A percentile compares a stretch with the other conserved stretches of the same genome.
These are phyloP conservation scores for Heteromormyrus szaboi DNA, from an alignment of 2,797 vertebrate species.

Conservation along the genomic window DNA sequence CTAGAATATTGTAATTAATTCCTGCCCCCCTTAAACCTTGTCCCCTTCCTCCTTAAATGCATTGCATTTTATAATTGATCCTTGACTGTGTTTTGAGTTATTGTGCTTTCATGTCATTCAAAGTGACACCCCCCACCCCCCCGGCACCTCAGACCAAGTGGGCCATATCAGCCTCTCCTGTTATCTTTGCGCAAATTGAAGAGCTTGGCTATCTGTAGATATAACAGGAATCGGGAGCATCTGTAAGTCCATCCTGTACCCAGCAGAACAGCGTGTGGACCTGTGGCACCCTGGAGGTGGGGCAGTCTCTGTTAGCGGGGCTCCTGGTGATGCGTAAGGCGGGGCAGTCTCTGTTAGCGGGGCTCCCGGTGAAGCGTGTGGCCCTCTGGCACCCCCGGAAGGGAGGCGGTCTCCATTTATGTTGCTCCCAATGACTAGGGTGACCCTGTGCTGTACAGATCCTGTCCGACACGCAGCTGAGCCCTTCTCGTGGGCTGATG, in stretches of 20 bases:
- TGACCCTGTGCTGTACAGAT: neutral
- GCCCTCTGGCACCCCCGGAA: neutral
- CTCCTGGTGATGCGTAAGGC: neutral
- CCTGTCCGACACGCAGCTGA: neutral
- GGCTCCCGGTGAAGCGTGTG: neutral
- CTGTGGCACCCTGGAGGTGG: neutral
- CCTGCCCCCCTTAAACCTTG: slow-evolving; percentile 33
- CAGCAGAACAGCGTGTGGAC: neutral
- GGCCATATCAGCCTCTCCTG: neutral
- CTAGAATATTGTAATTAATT: slow-evolving; percentile 41
- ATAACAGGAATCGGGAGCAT: slow-evolving; percentile 10
- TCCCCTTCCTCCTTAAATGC: neutral
- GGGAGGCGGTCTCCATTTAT: neutral
- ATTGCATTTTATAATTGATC: neutral
- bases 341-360: neutral
- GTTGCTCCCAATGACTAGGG: neutral
- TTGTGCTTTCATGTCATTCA: slow-evolving; percentile 16
- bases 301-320: neutral
- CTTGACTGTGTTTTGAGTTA: slow-evolving; percentile 30
- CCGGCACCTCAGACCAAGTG: neutral
- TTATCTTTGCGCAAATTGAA: slow-evolving; percentile 14
- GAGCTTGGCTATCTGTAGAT: neutral
- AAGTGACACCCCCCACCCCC: neutral
- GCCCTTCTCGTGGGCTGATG: neutral
- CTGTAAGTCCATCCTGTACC: slow-evolving; percentile 18